Conservation (phyloP, 2,797 vertebrate genomes). For the Cirrhinus mrigala region DNA sequence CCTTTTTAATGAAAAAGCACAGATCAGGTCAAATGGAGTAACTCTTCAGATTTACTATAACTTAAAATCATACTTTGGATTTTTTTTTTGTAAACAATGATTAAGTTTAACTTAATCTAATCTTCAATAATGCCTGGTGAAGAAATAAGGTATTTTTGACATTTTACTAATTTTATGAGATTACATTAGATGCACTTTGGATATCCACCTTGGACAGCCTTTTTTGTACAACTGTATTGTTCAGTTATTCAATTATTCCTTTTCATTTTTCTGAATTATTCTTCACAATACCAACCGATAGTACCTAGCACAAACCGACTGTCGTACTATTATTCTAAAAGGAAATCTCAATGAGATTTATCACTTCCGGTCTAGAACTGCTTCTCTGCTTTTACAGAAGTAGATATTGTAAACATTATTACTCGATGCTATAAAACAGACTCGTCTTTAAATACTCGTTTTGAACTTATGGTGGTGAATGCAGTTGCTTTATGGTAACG, state of each 20-base stretch:
- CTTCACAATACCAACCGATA: too few species aligned
- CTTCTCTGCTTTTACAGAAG: neutral
- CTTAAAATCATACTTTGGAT: too few species aligned
- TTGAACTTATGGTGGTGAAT: neutral
- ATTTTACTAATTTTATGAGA: neutral
- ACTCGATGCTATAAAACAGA: neutral
- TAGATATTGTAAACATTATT: neutral
- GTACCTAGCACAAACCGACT: neutral
- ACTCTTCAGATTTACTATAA: neutral
- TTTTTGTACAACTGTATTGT: neutral
- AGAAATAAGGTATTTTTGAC: neutral
- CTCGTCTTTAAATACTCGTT: neutral
- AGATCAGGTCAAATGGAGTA: neutral
- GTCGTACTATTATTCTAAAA: conserved; percentile 32
- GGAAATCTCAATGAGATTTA: too few species aligned
- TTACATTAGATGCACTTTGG: neutral
- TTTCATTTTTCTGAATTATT: neutral
- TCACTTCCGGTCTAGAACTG: conserved; percentile 5
- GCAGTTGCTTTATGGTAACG: neutral
- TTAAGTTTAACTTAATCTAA: too few species aligned
- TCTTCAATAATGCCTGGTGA: too few species aligned
- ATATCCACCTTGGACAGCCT: neutral
- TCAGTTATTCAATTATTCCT: neutral
- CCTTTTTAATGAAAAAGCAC: neutral
- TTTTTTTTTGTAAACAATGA: too few species aligned